These are phyloP conservation scores for Scaptomyza hsui DNA, from an alignment of 1,140 invertebrate genomes.

Conservation along the genomic window DNA sequence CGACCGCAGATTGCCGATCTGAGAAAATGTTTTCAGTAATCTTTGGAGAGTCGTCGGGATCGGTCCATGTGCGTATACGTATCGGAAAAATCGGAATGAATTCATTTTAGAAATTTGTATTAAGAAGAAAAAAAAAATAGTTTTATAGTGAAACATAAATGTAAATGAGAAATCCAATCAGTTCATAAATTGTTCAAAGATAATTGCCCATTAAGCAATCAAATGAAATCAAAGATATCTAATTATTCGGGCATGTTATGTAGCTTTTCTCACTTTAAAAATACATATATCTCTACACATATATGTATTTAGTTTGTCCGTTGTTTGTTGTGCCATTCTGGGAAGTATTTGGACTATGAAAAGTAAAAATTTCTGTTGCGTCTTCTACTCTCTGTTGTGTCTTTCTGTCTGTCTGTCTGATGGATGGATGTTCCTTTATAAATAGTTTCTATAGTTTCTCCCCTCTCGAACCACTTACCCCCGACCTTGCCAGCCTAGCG, in stretches of 20 bases:
- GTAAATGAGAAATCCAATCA: slow-evolving; percentile 46
- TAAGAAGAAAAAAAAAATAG: not conserved
- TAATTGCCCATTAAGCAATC: slow-evolving; percentile 41
- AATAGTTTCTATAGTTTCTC: slow-evolving; percentile 49
- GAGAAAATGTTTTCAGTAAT: slow-evolving; percentile 40
- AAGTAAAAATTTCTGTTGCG: slow-evolving; percentile 25
- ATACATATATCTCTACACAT: slow-evolving; percentile 2
- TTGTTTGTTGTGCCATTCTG: slow-evolving; percentile 16
- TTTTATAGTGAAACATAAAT: slow-evolving; percentile 26
- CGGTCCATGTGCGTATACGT: slow-evolving; percentile 7
- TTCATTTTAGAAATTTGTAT: slow-evolving; percentile 16
- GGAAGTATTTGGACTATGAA: slow-evolving; percentile 37
- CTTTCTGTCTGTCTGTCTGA: slow-evolving; percentile 2
- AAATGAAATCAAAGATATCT: slow-evolving; percentile 38
- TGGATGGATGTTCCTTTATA: slow-evolving; percentile 43
- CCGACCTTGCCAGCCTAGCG: slow-evolving; percentile 52
- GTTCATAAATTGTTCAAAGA: slow-evolving; percentile 43
- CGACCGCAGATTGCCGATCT: slow-evolving; percentile 20
- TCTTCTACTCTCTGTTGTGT: not conserved
- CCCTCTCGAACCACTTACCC: slow-evolving; percentile 20
- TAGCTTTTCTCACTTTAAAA: not conserved
- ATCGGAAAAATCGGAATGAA: slow-evolving; percentile 28
- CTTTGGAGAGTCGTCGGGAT: slow-evolving; percentile 49
- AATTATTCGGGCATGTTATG: slow-evolving; percentile 39
- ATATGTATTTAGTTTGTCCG: not conserved